A percentile compares a stretch with the other conserved stretches of the same genome.
Conservation (phyloP, 2,113 vertebrate species). For the Balaenoptera acutorostrata region DNA sequence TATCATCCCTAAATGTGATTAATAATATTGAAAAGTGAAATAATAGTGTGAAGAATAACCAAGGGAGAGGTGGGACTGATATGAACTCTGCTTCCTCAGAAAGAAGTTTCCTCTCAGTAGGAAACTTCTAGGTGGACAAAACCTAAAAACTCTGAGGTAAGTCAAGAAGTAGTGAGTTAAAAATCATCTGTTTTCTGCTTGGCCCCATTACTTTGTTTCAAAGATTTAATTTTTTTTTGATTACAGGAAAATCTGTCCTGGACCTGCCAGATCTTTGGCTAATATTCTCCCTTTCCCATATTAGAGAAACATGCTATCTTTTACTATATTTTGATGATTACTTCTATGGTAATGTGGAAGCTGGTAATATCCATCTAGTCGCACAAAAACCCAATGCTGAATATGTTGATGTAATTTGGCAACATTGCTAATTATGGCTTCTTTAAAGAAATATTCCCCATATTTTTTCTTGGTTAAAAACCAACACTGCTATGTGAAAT, state of each 20-base stretch:
- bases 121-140: neutral
- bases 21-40: neutral
- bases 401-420: neutral
- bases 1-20: neutral
- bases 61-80: neutral
- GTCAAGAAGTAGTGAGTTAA: neutral
- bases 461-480: neutral
- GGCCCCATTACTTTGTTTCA: neutral
- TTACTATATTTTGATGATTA: neutral
- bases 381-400: neutral
- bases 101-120: neutral
- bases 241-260: neutral
- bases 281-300: neutral
- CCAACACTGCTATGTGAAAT: constrained; percentile 5
- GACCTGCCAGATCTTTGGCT: neutral
- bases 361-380: neutral
- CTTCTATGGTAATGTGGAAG: neutral
- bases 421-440: neutral
- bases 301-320: neutral
- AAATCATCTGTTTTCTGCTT: neutral
- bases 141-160: neutral
- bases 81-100: neutral
- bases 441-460: neutral
- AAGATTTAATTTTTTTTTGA: constrained; percentile 10
- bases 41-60: neutral